These are phyloP conservation scores for Hoplostethus atlanticus DNA, from an alignment of 2,797 vertebrate species.

Conservation along the genomic window DNA sequence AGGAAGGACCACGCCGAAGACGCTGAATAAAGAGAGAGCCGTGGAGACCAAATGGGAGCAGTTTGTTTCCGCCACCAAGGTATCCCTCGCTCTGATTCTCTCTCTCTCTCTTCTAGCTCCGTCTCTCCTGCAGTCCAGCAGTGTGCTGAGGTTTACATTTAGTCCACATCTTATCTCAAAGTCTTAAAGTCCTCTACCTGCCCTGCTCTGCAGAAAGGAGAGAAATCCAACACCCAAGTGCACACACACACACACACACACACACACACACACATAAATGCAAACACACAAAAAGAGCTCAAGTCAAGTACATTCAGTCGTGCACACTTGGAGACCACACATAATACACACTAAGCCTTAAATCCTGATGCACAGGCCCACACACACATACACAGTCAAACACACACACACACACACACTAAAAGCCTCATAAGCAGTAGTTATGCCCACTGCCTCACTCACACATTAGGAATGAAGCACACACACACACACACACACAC, in stretches of 20 bases:
- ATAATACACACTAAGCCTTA: slow-evolving; percentile 11
- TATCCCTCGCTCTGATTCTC: slow-evolving; percentile 26
- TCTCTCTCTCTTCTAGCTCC: neutral
- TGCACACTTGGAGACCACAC: neutral
- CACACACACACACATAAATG: slow-evolving; percentile 9
- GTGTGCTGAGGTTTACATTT: slow-evolving; percentile 29
- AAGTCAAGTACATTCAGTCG: slow-evolving; percentile 1
- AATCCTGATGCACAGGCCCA: slow-evolving; percentile 26
- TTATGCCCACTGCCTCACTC: slow-evolving; percentile 7
- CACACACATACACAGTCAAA: slow-evolving; percentile 8
- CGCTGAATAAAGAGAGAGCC: slow-evolving; percentile 78
- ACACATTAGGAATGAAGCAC: slow-evolving; percentile 4
- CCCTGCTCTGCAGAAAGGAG: slow-evolving; percentile 23
- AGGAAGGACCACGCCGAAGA: slow-evolving; percentile 77
- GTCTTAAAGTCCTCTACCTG: slow-evolving; percentile 40
- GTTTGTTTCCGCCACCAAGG: slow-evolving; percentile 72
- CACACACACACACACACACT: neutral
- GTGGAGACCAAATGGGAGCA: slow-evolving; percentile 80
- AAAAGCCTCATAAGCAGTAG: neutral
- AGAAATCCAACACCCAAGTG: slow-evolving; percentile 5
- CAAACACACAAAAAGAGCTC: neutral
- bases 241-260: slow-evolving; percentile 8
- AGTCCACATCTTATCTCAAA: slow-evolving; percentile 22
- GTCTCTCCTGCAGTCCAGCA: slow-evolving; percentile 1
- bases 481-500: slow-evolving; percentile 17